A percentile compares a stretch with the other conserved stretches of the same genome.
Conservation (phyloP, 2,797 vertebrate genomes). For the Rhodeus uyekii region DNA sequence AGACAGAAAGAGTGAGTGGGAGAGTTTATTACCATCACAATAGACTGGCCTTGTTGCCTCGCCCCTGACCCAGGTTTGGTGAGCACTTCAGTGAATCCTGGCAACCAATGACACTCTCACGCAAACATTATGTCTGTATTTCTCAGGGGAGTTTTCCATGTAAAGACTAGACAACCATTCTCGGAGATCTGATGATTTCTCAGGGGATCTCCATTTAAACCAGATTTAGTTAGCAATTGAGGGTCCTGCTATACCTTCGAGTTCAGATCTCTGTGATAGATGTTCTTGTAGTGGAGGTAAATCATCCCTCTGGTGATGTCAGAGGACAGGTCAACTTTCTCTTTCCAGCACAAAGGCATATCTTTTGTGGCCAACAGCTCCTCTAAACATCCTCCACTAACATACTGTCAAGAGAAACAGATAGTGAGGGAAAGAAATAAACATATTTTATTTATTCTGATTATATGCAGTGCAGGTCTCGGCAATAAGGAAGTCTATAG, state of each 20-base stretch:
- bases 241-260: conserved; percentile 68
- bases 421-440: neutral
- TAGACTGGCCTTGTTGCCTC: conserved; percentile 50
- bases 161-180: conserved; percentile 15
- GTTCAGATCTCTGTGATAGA: conserved; percentile 85
- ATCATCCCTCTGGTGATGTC: conserved; percentile 89
- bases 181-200: neutral
- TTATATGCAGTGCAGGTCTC: neutral
- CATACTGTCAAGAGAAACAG: conserved; percentile 72
- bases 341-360: conserved; percentile 79
- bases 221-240: neutral
- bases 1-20: conserved; percentile 31
- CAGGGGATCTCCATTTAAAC: neutral
- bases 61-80: conserved; percentile 51
- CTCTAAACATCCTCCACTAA: conserved; percentile 87
- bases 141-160: conserved; percentile 16
- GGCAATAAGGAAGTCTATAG: neutral
- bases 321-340: conserved; percentile 86
- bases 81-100: conserved; percentile 63
- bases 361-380: conserved; percentile 85
- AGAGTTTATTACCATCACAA: conserved; percentile 71
- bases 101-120: conserved; percentile 63
- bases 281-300: conserved; percentile 90
- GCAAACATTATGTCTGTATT: conserved; percentile 26
- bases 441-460: neutral